Evolutionary conservation across 2,113 vertebrate species (phyloP).

Genomic region (Phylloscopus trochilus): DNA sequence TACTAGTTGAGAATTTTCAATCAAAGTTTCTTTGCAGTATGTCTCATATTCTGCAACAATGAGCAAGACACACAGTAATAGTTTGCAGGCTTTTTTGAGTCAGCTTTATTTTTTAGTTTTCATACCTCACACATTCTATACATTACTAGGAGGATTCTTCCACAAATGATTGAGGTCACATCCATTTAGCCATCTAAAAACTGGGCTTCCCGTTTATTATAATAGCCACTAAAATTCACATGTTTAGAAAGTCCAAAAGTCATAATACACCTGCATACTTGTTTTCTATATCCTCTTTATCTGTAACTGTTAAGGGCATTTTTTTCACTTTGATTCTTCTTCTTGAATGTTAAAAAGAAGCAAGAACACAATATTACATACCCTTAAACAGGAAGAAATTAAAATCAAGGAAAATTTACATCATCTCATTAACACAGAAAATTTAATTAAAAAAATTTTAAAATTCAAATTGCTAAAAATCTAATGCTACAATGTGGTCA

Average conservation of each 20-base stretch:
- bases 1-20: background rate
- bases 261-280: background rate
- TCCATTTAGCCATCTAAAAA: background rate
- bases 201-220: background rate
- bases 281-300: background rate
- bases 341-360: background rate
- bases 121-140: background rate
- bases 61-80: background rate
- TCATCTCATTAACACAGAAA: background rate
- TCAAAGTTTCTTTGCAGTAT: background rate
- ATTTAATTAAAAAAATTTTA: background rate
- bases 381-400: background rate
- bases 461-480: background rate
- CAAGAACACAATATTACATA: background rate
- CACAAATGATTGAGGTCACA: background rate
- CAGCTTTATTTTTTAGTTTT: background rate
- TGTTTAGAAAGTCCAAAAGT: background rate
- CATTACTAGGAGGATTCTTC: background rate
- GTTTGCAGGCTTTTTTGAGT: background rate
- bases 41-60: background rate
- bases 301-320: background rate
- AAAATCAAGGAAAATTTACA: background rate
- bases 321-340: background rate
- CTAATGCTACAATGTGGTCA: background rate
- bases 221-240: background rate